phyloP scores from a whole-genome alignment of 1,140 invertebrate genomes.

The Harlomillsia oculata region DNA sequence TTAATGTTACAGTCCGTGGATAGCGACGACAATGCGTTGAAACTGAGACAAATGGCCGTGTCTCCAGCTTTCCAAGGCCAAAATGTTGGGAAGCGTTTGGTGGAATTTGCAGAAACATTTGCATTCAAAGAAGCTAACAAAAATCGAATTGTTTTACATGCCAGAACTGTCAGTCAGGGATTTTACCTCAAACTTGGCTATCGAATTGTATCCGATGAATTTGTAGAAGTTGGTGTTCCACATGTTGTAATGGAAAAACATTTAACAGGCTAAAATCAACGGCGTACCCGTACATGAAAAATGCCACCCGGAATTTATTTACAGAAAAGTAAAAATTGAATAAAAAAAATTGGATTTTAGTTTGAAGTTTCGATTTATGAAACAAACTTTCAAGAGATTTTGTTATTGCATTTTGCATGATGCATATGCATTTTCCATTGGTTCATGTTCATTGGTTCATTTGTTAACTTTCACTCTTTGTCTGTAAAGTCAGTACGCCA shows the following conservation, averaged over 20 bases:
- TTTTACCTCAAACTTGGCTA: slow-evolving; percentile 1
- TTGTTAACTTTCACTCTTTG: too few relatives aligned
- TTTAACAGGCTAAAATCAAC: too few relatives aligned
- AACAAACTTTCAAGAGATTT: too few relatives aligned
- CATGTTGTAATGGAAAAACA: background rate
- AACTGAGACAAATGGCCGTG: slow-evolving; percentile 5
- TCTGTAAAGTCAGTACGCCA: too few relatives aligned
- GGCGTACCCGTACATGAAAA: too few relatives aligned
- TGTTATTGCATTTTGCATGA: too few relatives aligned
- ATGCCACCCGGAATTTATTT: too few relatives aligned
- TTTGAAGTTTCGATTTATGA: too few relatives aligned
- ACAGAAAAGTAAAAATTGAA: too few relatives aligned
- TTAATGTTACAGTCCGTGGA: background rate
- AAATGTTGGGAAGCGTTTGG: background rate
- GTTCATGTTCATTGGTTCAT: too few relatives aligned
- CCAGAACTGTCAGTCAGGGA: background rate
- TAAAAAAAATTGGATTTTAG: too few relatives aligned
- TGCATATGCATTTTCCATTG: too few relatives aligned
- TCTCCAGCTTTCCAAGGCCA: background rate
- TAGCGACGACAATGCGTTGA: background rate
- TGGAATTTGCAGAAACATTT: background rate
- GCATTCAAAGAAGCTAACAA: background rate
- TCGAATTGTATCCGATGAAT: background rate
- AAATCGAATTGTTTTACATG: background rate
- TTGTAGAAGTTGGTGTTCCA: background rate